Evolutionary conservation across 2,888 invertebrate species (phyloP).

Genomic region (Eremobia ochroleuca): DNA sequence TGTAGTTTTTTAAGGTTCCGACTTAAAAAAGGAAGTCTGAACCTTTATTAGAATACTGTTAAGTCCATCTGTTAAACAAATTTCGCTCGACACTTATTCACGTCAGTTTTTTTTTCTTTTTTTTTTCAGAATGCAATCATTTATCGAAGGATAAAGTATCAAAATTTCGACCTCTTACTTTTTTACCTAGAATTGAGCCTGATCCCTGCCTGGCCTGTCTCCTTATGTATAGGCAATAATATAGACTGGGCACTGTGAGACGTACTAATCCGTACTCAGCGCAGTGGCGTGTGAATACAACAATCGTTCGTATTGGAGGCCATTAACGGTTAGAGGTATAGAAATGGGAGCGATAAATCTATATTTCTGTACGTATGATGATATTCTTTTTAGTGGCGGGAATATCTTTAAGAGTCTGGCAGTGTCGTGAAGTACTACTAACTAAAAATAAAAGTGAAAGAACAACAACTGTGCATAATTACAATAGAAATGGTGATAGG

Average conservation of each 20-base stretch:
- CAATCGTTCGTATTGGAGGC: constrained; percentile 32
- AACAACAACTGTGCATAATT: too few species aligned
- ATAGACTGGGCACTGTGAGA: constrained; percentile 3
- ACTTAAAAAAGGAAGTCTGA: neutral
- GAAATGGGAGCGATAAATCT: constrained; percentile 16
- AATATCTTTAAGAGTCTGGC: neutral
- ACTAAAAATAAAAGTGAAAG: neutral
- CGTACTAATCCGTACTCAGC: constrained; percentile 39
- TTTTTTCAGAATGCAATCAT: constrained; percentile 1
- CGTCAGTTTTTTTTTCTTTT: too few species aligned
- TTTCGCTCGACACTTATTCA: neutral
- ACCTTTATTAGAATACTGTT: neutral
- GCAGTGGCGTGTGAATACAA: constrained; percentile 34
- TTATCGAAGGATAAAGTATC: neutral
- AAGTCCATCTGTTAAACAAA: neutral
- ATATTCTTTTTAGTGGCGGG: neutral
- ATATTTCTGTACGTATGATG: neutral
- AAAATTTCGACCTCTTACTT: neutral
- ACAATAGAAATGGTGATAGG: too few species aligned
- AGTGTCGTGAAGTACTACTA: neutral
- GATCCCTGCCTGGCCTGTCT: neutral
- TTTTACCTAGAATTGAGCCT: neutral
- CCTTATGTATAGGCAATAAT: constrained; percentile 15
- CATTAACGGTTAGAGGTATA: constrained; percentile 15
- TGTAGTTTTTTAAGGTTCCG: neutral